Evolutionary conservation across 2,113 vertebrate species (phyloP), one percentile per base, ranked within the genome.

Genomic region (Brachionichthys hirsutus): DNA sequence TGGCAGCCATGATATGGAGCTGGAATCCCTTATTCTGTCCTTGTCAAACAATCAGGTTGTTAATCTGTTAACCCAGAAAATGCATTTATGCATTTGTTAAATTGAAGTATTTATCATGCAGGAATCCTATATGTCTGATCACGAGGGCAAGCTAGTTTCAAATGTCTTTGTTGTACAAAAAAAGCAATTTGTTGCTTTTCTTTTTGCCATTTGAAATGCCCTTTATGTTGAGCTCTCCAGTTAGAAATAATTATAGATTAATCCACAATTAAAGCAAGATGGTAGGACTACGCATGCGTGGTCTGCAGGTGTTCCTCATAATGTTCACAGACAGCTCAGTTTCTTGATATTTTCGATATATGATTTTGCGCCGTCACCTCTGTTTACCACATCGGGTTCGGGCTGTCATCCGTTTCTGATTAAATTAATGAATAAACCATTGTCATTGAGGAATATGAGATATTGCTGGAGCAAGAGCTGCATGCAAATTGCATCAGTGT

Each of bases 401-500:
- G 17, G 54, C 6, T 65, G 64, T 73, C 16, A 67, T 63, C 54
- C 54, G 24, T 43, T 70, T 73, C 41, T 40, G 36, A 78, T 78
- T 38, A 46, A 56, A 63, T 69, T 54, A 8, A 42, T 67, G 48
- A 54, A 64, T 72, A 56, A 17, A 12, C 46, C 1, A 0, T 45
- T 62, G 61, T 64, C 56, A 62, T 67, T 61, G 55, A 73, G 65
- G 52, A 48, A 64, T 62, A 30, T 30, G 43, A 51, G 54, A 59
- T 54, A 56, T 61, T 36, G 40, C 45, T 36, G 42, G 44, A 51
- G 51, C 61, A 20, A 34, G 51, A 35, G 48, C 59, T 67, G 79
- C 62, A 72, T 81, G 62, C 54, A 73, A 49, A 79, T 80, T 55
- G 20, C 63, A 48, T 71, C 62, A 13, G 18, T 59, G 67, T 79